phyloP scores from a whole-genome alignment of 2,113 vertebrate genomes.

The Corvus hawaiiensis region DNA sequence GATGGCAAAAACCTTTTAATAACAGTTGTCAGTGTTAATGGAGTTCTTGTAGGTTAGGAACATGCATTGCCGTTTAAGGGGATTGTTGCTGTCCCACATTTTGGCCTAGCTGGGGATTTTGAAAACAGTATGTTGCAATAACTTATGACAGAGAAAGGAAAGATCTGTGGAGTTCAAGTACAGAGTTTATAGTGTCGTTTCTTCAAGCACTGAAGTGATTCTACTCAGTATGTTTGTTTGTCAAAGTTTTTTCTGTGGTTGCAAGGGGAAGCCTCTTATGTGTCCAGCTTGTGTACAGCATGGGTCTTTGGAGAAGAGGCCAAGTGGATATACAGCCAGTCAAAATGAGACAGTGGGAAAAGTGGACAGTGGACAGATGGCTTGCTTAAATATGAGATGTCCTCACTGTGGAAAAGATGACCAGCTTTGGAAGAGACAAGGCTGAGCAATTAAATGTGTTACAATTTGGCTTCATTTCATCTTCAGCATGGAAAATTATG shows the following conservation, averaged over 20 bases:
- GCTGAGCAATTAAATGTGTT: constrained; percentile 48
- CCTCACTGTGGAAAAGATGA: constrained; percentile 66
- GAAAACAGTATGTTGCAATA: neutral
- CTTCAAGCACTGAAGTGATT: neutral
- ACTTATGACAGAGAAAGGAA: neutral
- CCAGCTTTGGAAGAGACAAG: constrained; percentile 20
- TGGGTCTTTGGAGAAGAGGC: neutral
- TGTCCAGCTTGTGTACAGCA: neutral
- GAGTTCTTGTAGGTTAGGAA: neutral
- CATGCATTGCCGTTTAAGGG: neutral
- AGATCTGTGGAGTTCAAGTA: neutral
- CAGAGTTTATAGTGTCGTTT: neutral
- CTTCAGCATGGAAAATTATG: constrained; percentile 36
- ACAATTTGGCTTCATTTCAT: constrained; percentile 48
- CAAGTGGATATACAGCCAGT: neutral
- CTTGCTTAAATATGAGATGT: constrained; percentile 44
- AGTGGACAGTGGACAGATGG: constrained; percentile 42
- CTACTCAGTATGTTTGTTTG: constrained; percentile 12
- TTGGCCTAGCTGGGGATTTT: neutral
- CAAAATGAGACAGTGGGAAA: constrained; percentile 60
- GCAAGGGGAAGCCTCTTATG: neutral
- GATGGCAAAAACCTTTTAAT: neutral
- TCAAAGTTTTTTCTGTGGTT: constrained; percentile 6
- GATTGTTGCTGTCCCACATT: neutral
- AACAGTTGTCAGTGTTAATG: neutral